phyloP scores from a whole-genome alignment of 2,797 vertebrate genomes.

The Neosilurus mollespiculum region DNA sequence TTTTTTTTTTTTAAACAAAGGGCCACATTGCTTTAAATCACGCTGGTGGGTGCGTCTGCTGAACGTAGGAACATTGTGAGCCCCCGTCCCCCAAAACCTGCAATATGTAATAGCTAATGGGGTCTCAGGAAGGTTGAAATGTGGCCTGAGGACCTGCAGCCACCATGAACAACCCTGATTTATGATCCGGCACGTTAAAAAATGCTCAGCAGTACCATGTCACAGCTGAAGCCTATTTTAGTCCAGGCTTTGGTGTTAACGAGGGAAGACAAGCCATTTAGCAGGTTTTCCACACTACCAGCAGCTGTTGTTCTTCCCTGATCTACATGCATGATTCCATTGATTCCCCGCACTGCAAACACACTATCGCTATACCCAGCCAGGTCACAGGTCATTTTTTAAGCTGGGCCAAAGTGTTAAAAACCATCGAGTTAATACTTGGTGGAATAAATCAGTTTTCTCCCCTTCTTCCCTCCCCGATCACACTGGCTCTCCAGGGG shows the following conservation, averaged over 20 bases:
- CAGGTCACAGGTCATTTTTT: conserved; percentile 41
- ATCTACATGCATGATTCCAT: conserved; percentile 50
- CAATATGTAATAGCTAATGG: conserved; percentile 55
- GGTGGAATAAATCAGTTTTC: conserved; percentile 56
- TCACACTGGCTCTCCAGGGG: conserved; percentile 27
- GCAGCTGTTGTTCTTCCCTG: conserved; percentile 49
- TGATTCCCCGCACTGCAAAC: conserved; percentile 14
- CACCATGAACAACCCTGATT: conserved; percentile 55
- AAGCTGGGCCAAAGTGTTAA: conserved; percentile 55
- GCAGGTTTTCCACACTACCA: conserved; percentile 50
- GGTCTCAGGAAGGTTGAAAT: conserved; percentile 57
- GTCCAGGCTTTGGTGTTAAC: conserved; percentile 57
- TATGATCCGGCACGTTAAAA: conserved; percentile 60
- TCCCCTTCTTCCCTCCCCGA: neutral
- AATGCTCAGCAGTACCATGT: conserved; percentile 50
- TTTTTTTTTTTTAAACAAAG: conserved; percentile 18
- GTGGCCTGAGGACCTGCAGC: conserved; percentile 53
- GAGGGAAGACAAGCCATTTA: conserved; percentile 57
- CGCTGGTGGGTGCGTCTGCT: neutral
- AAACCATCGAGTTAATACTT: conserved; percentile 66
- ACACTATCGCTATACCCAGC: conserved; percentile 18
- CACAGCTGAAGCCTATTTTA: conserved; percentile 61
- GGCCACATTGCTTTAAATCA: conserved; percentile 18
- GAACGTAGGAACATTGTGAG: neutral
- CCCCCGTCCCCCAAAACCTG: conserved; percentile 35